Conservation (phyloP, 2,113 vertebrate species). For the Gambusia holbrooki region DNA sequence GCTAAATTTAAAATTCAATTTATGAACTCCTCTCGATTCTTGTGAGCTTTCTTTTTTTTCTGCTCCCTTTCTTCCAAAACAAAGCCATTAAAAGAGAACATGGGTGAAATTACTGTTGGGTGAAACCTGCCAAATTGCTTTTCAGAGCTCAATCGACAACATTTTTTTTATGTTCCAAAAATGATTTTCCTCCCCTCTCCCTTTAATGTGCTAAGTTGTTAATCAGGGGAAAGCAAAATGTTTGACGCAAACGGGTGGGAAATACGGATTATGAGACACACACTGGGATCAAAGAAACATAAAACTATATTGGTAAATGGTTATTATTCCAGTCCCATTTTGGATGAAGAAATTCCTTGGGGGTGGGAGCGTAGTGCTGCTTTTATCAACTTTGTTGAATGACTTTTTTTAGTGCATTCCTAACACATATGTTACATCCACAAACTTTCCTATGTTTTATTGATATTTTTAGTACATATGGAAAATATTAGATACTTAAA, state of each 20-base stretch:
- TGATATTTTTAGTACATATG: too few species aligned
- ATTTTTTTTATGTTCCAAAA: slow-evolving; percentile 79
- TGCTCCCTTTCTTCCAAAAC: slow-evolving; percentile 65
- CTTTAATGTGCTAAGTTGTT: slow-evolving; percentile 80
- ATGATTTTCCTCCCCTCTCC: slow-evolving; percentile 72
- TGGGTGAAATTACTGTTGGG: slow-evolving; percentile 79
- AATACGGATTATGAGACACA: slow-evolving; percentile 71
- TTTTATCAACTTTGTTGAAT: slow-evolving; percentile 22
- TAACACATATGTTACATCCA: neutral
- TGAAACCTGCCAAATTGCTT: slow-evolving; percentile 82
- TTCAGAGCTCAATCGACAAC: slow-evolving; percentile 73
- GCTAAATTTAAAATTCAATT: slow-evolving; percentile 84
- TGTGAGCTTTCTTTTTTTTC: slow-evolving; percentile 44
- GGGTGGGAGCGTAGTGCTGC: neutral
- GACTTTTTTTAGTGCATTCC: neutral
- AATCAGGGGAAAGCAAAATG: slow-evolving; percentile 75
- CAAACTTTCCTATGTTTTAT: neutral
- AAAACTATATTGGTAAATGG: slow-evolving; percentile 75
- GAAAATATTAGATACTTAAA: too few species aligned
- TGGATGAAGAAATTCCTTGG: slow-evolving; percentile 40
- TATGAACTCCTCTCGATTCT: slow-evolving; percentile 76
- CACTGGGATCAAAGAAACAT: slow-evolving; percentile 77
- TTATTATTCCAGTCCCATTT: slow-evolving; percentile 74
- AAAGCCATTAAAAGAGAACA: slow-evolving; percentile 82
- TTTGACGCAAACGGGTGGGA: slow-evolving; percentile 57